Percentiles rank a stretch among this genome's conserved stretches.
Conservation (phyloP, 2,888 invertebrate species). For the Steinernema hermaphroditum region DNA sequence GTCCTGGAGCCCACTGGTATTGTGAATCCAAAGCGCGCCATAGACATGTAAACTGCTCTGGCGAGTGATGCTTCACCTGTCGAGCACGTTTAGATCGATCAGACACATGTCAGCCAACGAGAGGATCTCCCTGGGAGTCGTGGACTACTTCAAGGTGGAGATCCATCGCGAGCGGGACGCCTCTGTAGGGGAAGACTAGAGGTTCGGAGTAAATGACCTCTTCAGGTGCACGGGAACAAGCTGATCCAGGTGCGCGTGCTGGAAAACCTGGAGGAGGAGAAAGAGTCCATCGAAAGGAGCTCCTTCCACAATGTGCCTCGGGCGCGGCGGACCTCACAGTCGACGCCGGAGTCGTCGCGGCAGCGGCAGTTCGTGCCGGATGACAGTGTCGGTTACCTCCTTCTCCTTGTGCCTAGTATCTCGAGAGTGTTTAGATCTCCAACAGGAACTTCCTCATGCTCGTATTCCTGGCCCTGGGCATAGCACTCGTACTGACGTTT, state of each 20-base stretch:
- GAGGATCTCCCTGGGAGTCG: neutral
- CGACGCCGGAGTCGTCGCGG: neutral
- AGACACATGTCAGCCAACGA: neutral
- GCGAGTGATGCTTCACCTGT: too few relatives aligned
- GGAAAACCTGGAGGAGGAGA: neutral
- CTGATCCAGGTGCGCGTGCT: neutral
- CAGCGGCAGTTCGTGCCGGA: neutral
- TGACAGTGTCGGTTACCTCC: neutral
- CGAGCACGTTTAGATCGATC: conserved; percentile 6
- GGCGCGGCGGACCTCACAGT: neutral
- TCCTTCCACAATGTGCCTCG: conserved; percentile 13
- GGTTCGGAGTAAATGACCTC: neutral
- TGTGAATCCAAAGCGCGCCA: neutral
- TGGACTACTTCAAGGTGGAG: conserved; percentile 19
- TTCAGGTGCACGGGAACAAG: conserved; percentile 12
- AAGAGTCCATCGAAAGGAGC: neutral
- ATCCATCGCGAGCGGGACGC: neutral
- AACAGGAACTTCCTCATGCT: conserved; percentile 8
- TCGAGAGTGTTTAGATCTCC: conserved; percentile 22
- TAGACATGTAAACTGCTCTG: neutral
- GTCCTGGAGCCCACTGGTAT: conserved; percentile 5
- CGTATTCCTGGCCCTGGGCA: neutral
- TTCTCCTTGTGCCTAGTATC: neutral
- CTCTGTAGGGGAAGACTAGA: neutral
- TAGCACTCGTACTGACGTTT: neutral